Evolutionary conservation across 2,888 invertebrate genomes (phyloP).

Genomic region (Aphodius granarius): DNA sequence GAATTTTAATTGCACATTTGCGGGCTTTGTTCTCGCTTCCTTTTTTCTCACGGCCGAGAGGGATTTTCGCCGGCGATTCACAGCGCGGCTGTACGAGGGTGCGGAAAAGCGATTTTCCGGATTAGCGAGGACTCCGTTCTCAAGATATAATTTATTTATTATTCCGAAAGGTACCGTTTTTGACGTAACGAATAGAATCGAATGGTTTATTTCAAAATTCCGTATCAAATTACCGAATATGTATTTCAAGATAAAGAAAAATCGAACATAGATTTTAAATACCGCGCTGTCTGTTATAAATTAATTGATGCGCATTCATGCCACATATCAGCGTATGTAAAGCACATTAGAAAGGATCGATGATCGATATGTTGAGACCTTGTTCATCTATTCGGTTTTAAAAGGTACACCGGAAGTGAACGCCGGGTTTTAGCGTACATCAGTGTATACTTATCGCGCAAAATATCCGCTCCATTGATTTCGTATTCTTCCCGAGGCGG

Average conservation of each 20-base stretch:
- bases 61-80: not conserved
- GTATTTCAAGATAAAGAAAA: too few relatives aligned
- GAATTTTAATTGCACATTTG: constrained; percentile 28
- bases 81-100: not conserved
- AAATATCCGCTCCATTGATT: not conserved
- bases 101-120: constrained; percentile 9
- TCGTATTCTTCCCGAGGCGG: not conserved
- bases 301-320: not conserved
- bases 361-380: not conserved
- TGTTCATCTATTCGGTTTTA: not conserved
- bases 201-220: not conserved
- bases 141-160: constrained; percentile 8
- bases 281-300: not conserved
- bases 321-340: not conserved
- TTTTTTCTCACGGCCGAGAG: constrained; percentile 27
- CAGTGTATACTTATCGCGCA: not conserved
- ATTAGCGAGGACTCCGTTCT: constrained; percentile 2
- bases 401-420: not conserved
- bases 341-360: not conserved
- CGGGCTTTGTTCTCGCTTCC: constrained; percentile 30
- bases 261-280: too few relatives aligned
- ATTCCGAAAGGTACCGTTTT: not conserved
- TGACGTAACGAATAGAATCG: not conserved
- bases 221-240: too few relatives aligned
- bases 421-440: not conserved